Conservation (phyloP, 2,113 vertebrate genomes). For the Pseudorhombus dupliciocellatus region DNA sequence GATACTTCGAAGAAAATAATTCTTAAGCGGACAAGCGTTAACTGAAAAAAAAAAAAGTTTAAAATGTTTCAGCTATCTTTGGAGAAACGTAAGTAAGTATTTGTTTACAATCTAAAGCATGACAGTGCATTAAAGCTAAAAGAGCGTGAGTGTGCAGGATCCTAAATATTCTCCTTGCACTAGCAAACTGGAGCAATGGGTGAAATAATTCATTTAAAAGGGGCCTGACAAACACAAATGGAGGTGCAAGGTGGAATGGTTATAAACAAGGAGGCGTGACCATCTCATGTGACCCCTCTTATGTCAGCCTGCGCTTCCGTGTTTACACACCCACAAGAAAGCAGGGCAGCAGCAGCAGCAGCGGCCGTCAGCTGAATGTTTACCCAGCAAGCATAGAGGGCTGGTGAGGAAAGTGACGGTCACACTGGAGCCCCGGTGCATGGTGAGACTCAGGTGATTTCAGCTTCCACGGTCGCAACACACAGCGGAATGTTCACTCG, state of each 20-base stretch:
- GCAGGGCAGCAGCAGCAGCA: conserved; percentile 47
- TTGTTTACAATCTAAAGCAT: too few species aligned
- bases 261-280: conserved; percentile 56
- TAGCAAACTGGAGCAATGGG: neutral
- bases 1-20: too few species aligned
- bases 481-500: conserved; percentile 93
- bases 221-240: neutral
- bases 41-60: too few species aligned
- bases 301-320: conserved; percentile 79
- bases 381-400: conserved; percentile 66
- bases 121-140: too few species aligned
- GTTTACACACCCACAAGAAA: conserved; percentile 81
- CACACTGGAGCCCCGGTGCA: conserved; percentile 70
- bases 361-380: conserved; percentile 67
- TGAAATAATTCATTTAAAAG: neutral
- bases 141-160: neutral
- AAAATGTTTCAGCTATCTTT: too few species aligned
- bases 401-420: conserved; percentile 72
- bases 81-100: too few species aligned
- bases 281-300: conserved; percentile 24
- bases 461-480: conserved; percentile 73
- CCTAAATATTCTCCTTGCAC: neutral
- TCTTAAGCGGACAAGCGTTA: too few species aligned
- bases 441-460: conserved; percentile 76
- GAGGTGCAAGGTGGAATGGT: conserved; percentile 13